Conservation (phyloP, 2,797 vertebrate species). For the Micrastur ruficollis region DNA sequence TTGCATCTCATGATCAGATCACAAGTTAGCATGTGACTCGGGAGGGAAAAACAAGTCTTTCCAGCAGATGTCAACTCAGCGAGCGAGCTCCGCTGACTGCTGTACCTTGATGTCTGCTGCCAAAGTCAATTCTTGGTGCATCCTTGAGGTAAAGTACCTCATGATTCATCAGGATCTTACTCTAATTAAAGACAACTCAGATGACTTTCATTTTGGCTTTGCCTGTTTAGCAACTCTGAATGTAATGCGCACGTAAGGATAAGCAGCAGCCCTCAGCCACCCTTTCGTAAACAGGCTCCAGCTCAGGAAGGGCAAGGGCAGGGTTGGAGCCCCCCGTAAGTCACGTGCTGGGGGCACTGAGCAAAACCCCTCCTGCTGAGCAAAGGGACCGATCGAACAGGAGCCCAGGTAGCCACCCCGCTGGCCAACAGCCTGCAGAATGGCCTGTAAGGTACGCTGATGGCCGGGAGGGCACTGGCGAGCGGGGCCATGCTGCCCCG, state of each 20-base stretch:
- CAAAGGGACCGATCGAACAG: neutral
- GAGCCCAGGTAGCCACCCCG: neutral
- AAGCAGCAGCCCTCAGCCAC: neutral
- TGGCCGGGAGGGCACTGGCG: accelerated
- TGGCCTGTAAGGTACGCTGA: neutral
- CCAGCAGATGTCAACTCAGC: conserved; percentile 40
- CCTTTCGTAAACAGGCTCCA: conserved; percentile 59
- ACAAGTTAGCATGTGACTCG: conserved; percentile 63
- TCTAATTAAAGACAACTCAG: conserved; percentile 45
- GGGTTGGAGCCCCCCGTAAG: neutral
- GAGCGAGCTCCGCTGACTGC: neutral
- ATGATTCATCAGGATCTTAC: conserved; percentile 48
- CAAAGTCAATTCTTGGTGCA: conserved; percentile 25
- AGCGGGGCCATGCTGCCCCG: accelerated
- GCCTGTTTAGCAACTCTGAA: conserved; percentile 25
- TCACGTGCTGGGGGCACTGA: neutral
- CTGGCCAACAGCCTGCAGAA: neutral
- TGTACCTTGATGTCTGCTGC: conserved; percentile 25
- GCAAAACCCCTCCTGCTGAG: neutral
- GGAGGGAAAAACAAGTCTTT: conserved; percentile 57
- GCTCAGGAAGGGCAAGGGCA: neutral
- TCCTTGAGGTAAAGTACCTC: conserved; percentile 41
- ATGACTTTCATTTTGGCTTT: conserved; percentile 44
- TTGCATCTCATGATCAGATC: conserved; percentile 62
- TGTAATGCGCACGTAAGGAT: neutral